Conservation (phyloP, 2,113 vertebrate genomes). For the Rhinogobius similis region DNA sequence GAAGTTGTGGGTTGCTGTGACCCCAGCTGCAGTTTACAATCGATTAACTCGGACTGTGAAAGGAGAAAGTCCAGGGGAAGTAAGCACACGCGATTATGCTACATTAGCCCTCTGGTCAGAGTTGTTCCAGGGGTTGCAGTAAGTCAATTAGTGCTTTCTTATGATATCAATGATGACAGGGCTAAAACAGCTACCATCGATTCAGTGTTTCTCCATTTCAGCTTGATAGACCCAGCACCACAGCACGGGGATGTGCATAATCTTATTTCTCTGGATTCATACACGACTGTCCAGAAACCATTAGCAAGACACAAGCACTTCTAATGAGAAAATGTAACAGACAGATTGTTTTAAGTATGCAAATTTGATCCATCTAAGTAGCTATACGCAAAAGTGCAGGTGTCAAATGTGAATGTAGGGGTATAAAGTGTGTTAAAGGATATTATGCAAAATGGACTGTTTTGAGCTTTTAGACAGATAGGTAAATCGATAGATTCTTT, state of each 20-base stretch:
- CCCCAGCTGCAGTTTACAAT: constrained; percentile 92
- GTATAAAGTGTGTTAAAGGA: too few species aligned
- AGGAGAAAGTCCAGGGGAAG: constrained; percentile 84
- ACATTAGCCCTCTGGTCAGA: constrained; percentile 88
- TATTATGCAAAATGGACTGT: too few species aligned
- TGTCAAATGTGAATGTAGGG: too few species aligned
- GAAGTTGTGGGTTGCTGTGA: constrained; percentile 87
- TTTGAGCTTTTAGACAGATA: too few species aligned
- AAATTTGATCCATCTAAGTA: background rate
- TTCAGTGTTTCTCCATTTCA: constrained; percentile 78
- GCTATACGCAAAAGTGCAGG: background rate
- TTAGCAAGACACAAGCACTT: constrained; percentile 42
- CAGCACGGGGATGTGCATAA: constrained; percentile 41
- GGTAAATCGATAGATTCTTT: too few species aligned
- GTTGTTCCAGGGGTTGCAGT: constrained; percentile 80
- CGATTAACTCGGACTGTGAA: constrained; percentile 90
- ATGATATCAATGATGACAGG: constrained; percentile 81
- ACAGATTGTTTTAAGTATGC: constrained; percentile 18
- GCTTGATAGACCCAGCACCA: constrained; percentile 61
- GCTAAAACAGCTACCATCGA: constrained; percentile 76
- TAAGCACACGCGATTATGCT: constrained; percentile 85
- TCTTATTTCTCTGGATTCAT: constrained; percentile 34
- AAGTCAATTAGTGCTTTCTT: constrained; percentile 85
- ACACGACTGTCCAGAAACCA: constrained; percentile 66
- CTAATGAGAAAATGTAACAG: constrained; percentile 39